Evolutionary conservation across 2,888 invertebrate genomes (phyloP).

Genomic region (Amorpha juglandis): DNA sequence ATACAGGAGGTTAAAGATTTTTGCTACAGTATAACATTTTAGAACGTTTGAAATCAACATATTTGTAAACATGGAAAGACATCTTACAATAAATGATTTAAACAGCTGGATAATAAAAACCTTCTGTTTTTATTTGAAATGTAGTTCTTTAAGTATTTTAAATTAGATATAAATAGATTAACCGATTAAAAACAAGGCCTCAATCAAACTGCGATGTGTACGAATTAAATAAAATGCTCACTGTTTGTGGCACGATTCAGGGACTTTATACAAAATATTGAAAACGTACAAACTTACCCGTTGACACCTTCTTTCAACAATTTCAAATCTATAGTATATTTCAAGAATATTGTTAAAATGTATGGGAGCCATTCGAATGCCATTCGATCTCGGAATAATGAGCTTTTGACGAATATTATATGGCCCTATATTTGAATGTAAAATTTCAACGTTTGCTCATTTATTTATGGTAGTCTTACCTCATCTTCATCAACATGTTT

Average conservation of each 20-base stretch:
- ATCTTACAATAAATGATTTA: too few species aligned
- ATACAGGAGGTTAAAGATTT: neutral
- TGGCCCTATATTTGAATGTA: neutral
- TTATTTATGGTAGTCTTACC: too few species aligned
- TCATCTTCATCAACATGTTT: too few species aligned
- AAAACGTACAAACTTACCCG: conserved; percentile 61
- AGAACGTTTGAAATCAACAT: too few species aligned
- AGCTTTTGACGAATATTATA: conserved; percentile 46
- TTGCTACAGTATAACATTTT: too few species aligned
- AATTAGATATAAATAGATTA: too few species aligned
- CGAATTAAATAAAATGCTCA: conserved; percentile 55
- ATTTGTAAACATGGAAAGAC: too few species aligned
- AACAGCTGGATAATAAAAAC: too few species aligned
- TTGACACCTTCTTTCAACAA: conserved; percentile 62
- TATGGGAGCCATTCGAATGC: conserved; percentile 19
- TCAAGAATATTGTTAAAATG: conserved; percentile 70
- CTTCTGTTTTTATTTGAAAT: too few species aligned
- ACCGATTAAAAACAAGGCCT: too few species aligned
- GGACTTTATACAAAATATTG: conserved; percentile 60
- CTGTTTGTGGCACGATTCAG: conserved; percentile 32
- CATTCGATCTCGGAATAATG: conserved; percentile 50
- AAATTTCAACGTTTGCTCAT: neutral
- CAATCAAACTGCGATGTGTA: conserved; percentile 41
- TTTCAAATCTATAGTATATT: conserved; percentile 61
- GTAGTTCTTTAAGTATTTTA: too few species aligned